Conservation (phyloP, 37 sponge, comb jelly and placozoan species). For the Aphrocallistes beatrix region DNA sequence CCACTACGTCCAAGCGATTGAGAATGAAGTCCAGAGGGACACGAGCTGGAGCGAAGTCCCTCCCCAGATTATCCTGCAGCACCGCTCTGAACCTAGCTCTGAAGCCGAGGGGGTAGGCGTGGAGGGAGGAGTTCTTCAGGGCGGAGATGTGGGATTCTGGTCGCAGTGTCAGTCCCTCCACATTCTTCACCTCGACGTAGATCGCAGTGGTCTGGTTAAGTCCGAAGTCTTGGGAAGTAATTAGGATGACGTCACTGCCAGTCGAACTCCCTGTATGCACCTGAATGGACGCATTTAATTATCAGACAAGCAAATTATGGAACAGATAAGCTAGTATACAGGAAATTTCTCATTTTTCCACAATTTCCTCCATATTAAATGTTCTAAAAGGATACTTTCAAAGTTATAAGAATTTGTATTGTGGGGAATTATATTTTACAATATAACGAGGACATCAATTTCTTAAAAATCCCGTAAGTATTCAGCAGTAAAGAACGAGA, state of each 20-base stretch:
- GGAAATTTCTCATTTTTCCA: no score
- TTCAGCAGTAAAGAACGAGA: neutral
- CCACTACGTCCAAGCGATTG: constrained; percentile 20
- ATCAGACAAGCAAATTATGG: no score
- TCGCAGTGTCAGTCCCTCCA: constrained; percentile 35
- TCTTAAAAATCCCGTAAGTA: no score
- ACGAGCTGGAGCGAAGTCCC: constrained; percentile 41
- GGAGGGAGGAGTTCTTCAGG: constrained; percentile 38
- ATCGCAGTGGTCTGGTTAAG: constrained; percentile 55
- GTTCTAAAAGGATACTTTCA: no score
- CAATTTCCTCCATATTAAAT: no score
- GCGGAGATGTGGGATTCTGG: constrained; percentile 48
- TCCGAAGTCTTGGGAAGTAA: constrained; percentile 42
- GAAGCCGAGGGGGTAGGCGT: constrained; percentile 77
- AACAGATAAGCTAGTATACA: no score
- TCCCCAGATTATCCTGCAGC: constrained; percentile 58
- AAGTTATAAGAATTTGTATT: no score
- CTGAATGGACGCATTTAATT: no score
- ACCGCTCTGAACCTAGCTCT: constrained; percentile 40
- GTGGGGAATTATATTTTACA: no score
- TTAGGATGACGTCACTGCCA: constrained; percentile 68
- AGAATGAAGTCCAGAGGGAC: constrained; percentile 35
- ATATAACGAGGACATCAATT: no score
- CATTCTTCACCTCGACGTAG: constrained; percentile 55
- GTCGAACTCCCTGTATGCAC: constrained; percentile 33